Percentiles rank a stretch among this genome's conserved stretches.
Conservation (phyloP, 2,888 invertebrate species). For the Agapostemon virescens region DNA sequence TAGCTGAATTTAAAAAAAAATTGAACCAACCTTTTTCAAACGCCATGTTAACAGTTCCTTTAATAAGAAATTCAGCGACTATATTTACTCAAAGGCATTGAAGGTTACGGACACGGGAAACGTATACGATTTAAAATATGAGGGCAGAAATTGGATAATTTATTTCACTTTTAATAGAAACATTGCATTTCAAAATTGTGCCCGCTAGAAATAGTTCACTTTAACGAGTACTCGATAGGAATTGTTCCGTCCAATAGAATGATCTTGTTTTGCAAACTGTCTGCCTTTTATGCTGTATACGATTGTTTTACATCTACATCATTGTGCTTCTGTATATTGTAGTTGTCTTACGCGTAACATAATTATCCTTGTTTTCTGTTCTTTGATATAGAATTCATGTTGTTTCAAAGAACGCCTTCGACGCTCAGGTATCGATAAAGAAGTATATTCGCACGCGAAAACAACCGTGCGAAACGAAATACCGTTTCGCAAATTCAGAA, state of each 20-base stretch:
- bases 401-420: neutral
- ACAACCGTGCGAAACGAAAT: neutral
- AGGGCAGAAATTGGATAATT: no score
- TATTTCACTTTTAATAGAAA: neutral
- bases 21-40: no score
- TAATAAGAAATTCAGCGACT: no score
- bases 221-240: conserved; percentile 4
- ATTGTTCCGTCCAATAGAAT: neutral
- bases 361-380: neutral
- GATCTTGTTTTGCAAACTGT: neutral
- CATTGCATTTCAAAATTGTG: neutral
- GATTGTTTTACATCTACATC: neutral
- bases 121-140: no score
- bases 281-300: neutral
- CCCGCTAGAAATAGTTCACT: neutral
- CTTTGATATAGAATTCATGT: conserved; percentile 10
- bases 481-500: neutral
- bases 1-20: no score
- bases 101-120: no score
- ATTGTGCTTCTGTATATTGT: neutral
- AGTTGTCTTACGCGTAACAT: neutral
- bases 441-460: neutral
- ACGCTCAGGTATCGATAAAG: neutral
- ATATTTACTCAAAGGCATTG: no score
- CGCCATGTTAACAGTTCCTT: no score